These are phyloP conservation scores for Pangasius larnaudii DNA, from an alignment of 2,797 vertebrate genomes.

Conservation along the genomic window DNA sequence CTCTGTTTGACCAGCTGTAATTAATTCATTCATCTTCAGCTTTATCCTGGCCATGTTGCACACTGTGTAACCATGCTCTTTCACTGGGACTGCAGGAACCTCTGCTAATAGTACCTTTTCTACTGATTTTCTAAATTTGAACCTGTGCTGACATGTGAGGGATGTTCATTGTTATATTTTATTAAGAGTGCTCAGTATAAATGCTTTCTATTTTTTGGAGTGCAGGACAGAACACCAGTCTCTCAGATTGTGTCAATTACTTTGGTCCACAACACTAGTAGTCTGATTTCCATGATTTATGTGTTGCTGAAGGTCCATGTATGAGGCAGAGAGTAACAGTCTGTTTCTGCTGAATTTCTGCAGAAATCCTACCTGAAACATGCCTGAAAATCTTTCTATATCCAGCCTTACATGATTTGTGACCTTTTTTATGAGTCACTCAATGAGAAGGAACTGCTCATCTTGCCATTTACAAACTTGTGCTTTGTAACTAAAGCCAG, in stretches of 20 bases:
- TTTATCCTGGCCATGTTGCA: not conserved
- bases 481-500: not conserved
- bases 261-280: not conserved
- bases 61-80: not conserved
- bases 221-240: not conserved
- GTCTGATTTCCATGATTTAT: not conserved
- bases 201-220: not conserved
- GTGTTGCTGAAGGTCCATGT: not conserved
- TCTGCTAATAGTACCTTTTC: not conserved
- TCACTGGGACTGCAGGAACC: not conserved
- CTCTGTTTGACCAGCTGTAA: not conserved
- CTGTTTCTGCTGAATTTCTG: not conserved
- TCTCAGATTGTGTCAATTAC: not conserved
- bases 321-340: not conserved
- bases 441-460: not conserved
- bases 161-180: not conserved
- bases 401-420: conserved; percentile 2
- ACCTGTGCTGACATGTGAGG: conserved; percentile 1
- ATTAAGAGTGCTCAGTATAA: not conserved
- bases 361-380: not conserved
- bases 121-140: not conserved
- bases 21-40: not conserved
- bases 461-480: not conserved
- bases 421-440: conserved; percentile 4
- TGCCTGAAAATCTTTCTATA: not conserved